Evolutionary conservation across 2,113 vertebrate genomes (phyloP), one percentile per base, ranked within the genome.

Genomic region (Fukomys damarensis): DNA sequence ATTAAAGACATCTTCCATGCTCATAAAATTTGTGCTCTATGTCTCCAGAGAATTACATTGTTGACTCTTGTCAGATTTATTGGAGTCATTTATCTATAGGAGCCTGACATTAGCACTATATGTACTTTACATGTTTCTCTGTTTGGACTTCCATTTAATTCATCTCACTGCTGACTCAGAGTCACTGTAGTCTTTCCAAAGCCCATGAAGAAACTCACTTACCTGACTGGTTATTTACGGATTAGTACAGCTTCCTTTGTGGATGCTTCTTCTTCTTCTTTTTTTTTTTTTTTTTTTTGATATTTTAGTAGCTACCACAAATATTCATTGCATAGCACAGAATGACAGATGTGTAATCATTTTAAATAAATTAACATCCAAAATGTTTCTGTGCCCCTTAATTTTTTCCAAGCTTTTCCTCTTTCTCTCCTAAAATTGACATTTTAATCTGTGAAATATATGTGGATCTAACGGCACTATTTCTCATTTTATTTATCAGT

Each of bases 361-460:
- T 56, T 72, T 38, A 35, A 93, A 65, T 84, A 46, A 19, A 54
- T 38, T 61, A 74, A 24, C 52, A 86, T 87, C 24, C 41, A n/a
- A 35, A 30, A 22, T 80, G 28, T 61, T n/a, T 86, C 3, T 84
- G 3, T 86, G 85, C 86, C n/a, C 43, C 46, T 93, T 89, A 68
- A 65, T 86, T 54, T 38, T 86, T 92, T 92, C 72, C 49, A 96
- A 86, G 11, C 10, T 28, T 86, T 96, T 59, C 41, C 49, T 89
- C 81, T 52, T 5, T 56, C 38, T 68, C 4, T 24, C 54, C 14
- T 46, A 5, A 92, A 92, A 92, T 24, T 74, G 43, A 38, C 81
- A 94, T 89, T 92, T 81, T 30, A 66, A 81, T 76, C 28, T 86
- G 26, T 76, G 43, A 82, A 81, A 68, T 86, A 70, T 70, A 32